These are phyloP conservation scores for Hyposoter didymator DNA, from an alignment of 2,888 invertebrate genomes.

Conservation along the genomic window DNA sequence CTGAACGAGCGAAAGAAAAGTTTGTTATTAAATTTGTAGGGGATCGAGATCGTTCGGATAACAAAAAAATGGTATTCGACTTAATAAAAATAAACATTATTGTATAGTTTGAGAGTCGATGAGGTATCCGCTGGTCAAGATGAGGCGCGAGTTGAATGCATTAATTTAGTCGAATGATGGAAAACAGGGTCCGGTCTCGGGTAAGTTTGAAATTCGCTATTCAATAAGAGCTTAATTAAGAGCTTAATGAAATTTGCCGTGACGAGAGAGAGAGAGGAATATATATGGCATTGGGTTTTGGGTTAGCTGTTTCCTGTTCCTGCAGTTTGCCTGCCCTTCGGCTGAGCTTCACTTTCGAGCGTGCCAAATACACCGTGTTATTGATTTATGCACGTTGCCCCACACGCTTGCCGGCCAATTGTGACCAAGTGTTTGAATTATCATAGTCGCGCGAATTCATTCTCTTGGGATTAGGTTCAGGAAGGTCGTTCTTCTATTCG, in stretches of 20 bases:
- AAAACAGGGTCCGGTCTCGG: constrained; percentile 46
- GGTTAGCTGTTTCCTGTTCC: neutral
- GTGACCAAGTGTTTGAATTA: constrained; percentile 24
- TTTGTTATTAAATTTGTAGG: neutral
- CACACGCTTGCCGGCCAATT: constrained; percentile 5
- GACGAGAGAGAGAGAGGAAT: constrained; percentile 40
- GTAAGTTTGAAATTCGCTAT: constrained; percentile 67
- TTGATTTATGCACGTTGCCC: constrained; percentile 44
- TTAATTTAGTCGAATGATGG: constrained; percentile 55
- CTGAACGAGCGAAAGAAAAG: neutral
- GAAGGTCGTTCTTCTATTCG: neutral
- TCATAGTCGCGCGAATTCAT: constrained; percentile 8
- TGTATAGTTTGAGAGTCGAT: neutral
- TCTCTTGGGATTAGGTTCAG: constrained; percentile 7
- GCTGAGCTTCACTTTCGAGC: constrained; percentile 11
- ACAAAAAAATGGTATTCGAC: neutral
- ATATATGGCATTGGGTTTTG: constrained; percentile 10
- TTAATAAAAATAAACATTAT: constrained; percentile 5
- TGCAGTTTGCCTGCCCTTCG: no score
- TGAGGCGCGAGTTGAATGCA: constrained; percentile 25
- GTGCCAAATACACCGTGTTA: constrained; percentile 33
- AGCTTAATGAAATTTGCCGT: constrained; percentile 68
- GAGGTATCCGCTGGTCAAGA: neutral
- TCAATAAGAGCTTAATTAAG: constrained; percentile 71
- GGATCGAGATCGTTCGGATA: neutral